Evolutionary conservation across 1,140 invertebrate species (phyloP).

Genomic region (Mamestra configurata): DNA sequence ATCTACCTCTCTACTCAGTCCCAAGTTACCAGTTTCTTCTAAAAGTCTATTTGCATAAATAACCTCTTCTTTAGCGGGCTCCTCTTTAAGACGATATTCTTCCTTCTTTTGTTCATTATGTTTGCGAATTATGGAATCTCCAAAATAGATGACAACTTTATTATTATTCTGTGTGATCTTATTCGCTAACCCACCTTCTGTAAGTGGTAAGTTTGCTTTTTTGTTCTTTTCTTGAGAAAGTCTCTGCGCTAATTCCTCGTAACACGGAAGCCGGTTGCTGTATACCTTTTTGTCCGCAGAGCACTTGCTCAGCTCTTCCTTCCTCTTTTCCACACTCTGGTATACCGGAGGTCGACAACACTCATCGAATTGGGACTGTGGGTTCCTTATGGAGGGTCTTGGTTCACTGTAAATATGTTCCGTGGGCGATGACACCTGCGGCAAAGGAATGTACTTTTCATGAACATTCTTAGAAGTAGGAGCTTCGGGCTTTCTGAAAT

Average conservation of each 20-base stretch:
- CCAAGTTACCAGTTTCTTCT: conserved; percentile 77
- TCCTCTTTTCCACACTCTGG: conserved; percentile 84
- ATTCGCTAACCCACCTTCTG: conserved; percentile 74
- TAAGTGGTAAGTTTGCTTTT: conserved; percentile 64
- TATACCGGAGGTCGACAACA: conserved; percentile 79
- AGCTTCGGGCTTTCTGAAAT: conserved; percentile 81
- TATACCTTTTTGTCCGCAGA: conserved; percentile 80
- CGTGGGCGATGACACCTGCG: conserved; percentile 72
- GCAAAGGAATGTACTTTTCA: conserved; percentile 85
- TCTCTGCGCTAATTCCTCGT: conserved; percentile 83
- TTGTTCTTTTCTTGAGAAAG: conserved; percentile 79
- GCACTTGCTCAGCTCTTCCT: conserved; percentile 71
- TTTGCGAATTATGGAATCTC: conserved; percentile 89
- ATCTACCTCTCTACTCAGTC: conserved; percentile 73
- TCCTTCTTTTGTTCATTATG: conserved; percentile 81
- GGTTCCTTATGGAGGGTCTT: conserved; percentile 70
- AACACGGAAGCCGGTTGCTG: conserved; percentile 82
- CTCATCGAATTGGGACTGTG: conserved; percentile 75
- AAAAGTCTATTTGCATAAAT: conserved; percentile 83
- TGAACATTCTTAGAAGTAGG: conserved; percentile 79
- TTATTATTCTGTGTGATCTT: conserved; percentile 88
- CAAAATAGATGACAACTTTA: conserved; percentile 92
- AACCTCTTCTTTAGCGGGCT: conserved; percentile 78
- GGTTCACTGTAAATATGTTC: conserved; percentile 84
- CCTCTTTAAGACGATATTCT: conserved; percentile 68